phyloP scores from a whole-genome alignment of 2,888 invertebrate species.

The Apodemia duryi region DNA sequence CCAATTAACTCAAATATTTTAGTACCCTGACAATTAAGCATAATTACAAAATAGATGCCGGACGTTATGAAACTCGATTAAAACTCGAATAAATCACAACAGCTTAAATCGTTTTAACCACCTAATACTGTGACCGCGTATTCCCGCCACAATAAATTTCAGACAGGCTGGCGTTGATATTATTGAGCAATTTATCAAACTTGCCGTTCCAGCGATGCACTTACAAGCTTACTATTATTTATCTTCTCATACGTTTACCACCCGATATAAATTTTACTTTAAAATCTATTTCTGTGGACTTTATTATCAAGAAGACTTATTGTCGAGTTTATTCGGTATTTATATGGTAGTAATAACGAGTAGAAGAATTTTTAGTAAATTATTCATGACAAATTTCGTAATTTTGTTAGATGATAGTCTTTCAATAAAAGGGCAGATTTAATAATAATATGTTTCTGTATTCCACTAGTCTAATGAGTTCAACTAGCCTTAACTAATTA shows the following conservation, averaged over 20 bases:
- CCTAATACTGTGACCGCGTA: conserved; percentile 12
- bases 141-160: conserved; percentile 23
- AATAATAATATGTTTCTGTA: too few species aligned
- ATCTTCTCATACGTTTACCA: conserved; percentile 14
- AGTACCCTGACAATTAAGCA: too few species aligned
- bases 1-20: too few species aligned
- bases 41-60: too few species aligned
- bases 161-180: conserved; percentile 22
- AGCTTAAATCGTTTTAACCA: conserved; percentile 13
- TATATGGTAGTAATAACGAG: not conserved
- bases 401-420: too few species aligned
- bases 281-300: conserved; percentile 1
- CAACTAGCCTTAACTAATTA: too few species aligned
- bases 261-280: conserved; percentile 6
- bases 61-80: not conserved
- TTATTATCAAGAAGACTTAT: not conserved
- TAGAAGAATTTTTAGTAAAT: too few species aligned
- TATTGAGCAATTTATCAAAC: conserved; percentile 27
- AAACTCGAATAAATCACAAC: conserved; percentile 10
- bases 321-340: not conserved
- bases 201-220: conserved; percentile 18
- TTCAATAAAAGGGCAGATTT: too few species aligned
- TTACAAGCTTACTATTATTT: conserved; percentile 15
- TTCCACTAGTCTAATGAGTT: too few species aligned
- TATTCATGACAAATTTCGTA: too few species aligned